Conservation (phyloP, 1,140 invertebrate species). For the Aphaenogaster rudis region DNA sequence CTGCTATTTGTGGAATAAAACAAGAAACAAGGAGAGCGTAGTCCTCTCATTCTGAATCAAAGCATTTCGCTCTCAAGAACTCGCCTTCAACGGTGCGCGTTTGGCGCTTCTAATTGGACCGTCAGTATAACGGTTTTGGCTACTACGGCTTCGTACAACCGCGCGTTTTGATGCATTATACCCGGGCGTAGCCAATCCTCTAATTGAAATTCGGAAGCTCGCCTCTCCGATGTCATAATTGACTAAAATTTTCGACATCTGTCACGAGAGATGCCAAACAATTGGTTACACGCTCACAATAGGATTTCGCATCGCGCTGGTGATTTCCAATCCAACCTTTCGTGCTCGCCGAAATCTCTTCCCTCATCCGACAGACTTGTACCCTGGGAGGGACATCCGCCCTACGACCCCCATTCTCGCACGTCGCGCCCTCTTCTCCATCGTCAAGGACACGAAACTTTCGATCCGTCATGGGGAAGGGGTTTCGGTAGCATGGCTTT, state of each 20-base stretch:
- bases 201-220: not conserved
- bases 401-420: conserved; percentile 40
- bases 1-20: not conserved
- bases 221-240: not conserved
- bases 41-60: not conserved
- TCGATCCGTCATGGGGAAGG: conserved; percentile 60
- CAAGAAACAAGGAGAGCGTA: not conserved
- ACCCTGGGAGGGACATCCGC: conserved; percentile 34
- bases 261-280: not conserved
- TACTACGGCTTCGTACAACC: not conserved
- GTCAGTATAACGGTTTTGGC: not conserved
- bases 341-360: not conserved
- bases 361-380: not conserved
- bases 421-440: conserved; percentile 17
- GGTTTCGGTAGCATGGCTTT: conserved; percentile 50
- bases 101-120: conserved; percentile 12
- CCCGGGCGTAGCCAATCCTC: not conserved
- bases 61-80: conserved; percentile 3
- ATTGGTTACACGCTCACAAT: not conserved
- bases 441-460: conserved; percentile 67
- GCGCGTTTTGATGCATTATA: not conserved
- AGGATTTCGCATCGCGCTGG: not conserved
- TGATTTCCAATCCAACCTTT: not conserved
- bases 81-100: not conserved
- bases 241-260: not conserved